A percentile compares a stretch with the other conserved stretches of the same genome.
These are phyloP conservation scores for Acyrthosiphon pisum DNA, from an alignment of 1,140 invertebrate species.

Conservation along the genomic window DNA sequence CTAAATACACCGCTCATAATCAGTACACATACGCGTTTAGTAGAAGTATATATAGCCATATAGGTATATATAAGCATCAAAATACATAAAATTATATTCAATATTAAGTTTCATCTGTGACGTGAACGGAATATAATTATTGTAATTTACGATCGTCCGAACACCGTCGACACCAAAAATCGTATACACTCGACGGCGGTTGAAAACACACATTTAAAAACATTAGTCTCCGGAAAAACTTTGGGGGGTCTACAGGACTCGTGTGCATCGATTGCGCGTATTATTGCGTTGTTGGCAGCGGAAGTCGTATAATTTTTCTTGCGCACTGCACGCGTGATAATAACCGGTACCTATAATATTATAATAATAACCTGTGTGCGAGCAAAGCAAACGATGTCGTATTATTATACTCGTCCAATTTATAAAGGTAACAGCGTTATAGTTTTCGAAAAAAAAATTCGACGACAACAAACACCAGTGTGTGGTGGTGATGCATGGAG, in stretches of 20 bases:
- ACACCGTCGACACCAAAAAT: background rate
- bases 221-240: background rate
- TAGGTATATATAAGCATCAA: too few species aligned
- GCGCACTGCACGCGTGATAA: background rate
- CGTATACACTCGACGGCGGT: background rate
- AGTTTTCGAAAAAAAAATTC: background rate
- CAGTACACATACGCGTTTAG: too few species aligned
- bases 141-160: background rate
- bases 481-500: background rate
- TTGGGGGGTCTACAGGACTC: background rate
- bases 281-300: background rate
- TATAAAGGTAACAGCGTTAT: background rate
- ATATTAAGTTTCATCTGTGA: background rate
- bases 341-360: background rate
- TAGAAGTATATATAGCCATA: too few species aligned
- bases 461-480: background rate
- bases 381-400: background rate
- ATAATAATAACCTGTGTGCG: background rate
- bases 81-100: background rate
- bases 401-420: background rate
- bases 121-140: background rate
- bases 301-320: constrained; percentile 21
- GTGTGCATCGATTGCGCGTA: too few species aligned
- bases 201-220: background rate
- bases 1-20: too few species aligned